Base-by-base conservation (phyloP, 2,888 invertebrate genomes). In the Beris morrisii region DNA sequence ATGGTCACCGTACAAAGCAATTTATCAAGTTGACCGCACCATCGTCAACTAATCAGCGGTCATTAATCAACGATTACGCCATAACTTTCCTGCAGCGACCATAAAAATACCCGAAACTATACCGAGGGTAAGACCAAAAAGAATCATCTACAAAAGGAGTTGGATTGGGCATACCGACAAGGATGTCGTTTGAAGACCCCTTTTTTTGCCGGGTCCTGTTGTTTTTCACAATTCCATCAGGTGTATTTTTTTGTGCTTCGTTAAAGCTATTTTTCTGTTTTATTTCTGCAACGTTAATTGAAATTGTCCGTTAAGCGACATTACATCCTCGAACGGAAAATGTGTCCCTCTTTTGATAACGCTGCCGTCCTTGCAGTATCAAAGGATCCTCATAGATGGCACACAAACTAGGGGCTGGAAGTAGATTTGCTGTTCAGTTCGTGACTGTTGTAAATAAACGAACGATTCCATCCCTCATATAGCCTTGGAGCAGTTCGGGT, bases 41-140 rank as follows among this genome's bases (percentile, higher is more conserved):
- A 55, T 64, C 59, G 64, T 44, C 59, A 67, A 65, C 57, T 67
- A 65, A 67, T 67, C 67, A 67, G 56, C 44, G 59, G 59, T 50
- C 67, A 67, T 67, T 67, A 67, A 67, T 67, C 67, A 67, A 65
- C 67, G 55, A 67, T 65, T 65, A 65, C 59, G 58, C 67, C 64
- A 67, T 67, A 55, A 67, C 45, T 28, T 28, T 61, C 52, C 55
- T 48, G 48, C 46, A 31, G 53, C 53, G 38, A 55, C 58, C 53
- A 56, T 50, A 56, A 59, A 46, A 67, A 59, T 22, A 28, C 28
- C 28, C 53, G 53, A 22, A 15, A 53, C 53, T 53, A 28, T 53
- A 22, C 22, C 22, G 53, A 22, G 15, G 28, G 15, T 15, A 53
- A 53, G 38, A 38, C 1, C 7, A 7, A 38, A 38, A 9, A 38